Conservation (phyloP, 2,797 vertebrate species). For the Typhlichthys eigenmanni region DNA sequence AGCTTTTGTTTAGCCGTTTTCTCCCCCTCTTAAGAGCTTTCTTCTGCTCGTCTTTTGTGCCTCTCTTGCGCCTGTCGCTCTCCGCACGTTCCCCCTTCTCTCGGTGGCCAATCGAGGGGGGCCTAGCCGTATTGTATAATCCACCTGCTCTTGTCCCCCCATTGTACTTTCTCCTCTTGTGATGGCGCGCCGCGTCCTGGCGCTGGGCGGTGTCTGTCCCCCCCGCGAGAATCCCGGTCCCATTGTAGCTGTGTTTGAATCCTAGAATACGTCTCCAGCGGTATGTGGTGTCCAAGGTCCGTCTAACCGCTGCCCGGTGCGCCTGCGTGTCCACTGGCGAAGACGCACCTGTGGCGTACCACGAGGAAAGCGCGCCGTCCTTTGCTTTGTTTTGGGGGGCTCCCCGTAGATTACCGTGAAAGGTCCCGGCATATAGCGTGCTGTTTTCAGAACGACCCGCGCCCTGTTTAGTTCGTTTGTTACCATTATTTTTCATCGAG, state of each 20-base stretch:
- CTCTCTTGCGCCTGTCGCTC: constrained; percentile 71
- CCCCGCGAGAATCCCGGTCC: constrained; percentile 57
- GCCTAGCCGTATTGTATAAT: constrained; percentile 69
- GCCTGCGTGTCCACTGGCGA: constrained; percentile 36
- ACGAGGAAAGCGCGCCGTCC: constrained; percentile 48
- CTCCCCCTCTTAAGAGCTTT: constrained; percentile 69
- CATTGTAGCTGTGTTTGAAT: constrained; percentile 48
- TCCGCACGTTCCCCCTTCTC: constrained; percentile 54
- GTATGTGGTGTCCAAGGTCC: constrained; percentile 57
- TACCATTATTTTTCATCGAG: constrained; percentile 51
- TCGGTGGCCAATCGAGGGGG: constrained; percentile 56
- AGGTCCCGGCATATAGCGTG: constrained; percentile 45
- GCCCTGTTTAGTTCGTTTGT: constrained; percentile 52
- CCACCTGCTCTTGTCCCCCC: constrained; percentile 68
- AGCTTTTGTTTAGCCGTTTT: constrained; percentile 62
- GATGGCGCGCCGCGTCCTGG: constrained; percentile 63
- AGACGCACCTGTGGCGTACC: constrained; percentile 75
- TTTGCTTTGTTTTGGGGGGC: constrained; percentile 52
- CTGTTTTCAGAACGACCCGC: constrained; percentile 12
- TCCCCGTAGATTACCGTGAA: constrained; percentile 51
- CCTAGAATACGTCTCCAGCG: constrained; percentile 50
- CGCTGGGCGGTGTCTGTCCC: constrained; percentile 48
- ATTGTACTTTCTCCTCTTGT: constrained; percentile 77
- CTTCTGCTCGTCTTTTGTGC: constrained; percentile 77
- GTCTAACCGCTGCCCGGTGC: constrained; percentile 33